Evolutionary conservation across 2,797 vertebrate genomes (phyloP).

Genomic region (Urosaurus nigricauda): DNA sequence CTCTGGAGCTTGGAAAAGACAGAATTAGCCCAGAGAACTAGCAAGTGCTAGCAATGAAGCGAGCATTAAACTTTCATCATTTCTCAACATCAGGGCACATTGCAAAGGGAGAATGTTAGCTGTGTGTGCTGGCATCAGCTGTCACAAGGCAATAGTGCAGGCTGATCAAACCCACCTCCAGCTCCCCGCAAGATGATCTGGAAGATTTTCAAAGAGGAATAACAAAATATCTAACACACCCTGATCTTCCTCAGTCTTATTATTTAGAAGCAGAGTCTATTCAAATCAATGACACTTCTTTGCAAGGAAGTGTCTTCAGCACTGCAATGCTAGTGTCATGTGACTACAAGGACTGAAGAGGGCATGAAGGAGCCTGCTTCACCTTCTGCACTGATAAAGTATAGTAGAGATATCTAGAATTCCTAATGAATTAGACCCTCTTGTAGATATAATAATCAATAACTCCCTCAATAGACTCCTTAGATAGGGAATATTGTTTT

Average conservation of each 20-base stretch:
- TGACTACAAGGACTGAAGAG: too few relatives aligned
- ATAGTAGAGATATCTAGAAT: background rate
- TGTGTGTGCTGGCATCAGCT: background rate
- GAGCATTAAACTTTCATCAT: conserved; percentile 24
- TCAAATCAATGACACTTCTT: background rate
- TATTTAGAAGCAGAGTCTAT: background rate
- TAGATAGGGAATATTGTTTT: background rate
- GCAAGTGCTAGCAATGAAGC: background rate
- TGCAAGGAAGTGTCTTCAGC: background rate
- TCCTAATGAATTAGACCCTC: background rate
- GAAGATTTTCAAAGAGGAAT: background rate
- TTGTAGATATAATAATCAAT: background rate
- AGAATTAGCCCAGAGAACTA: conserved; percentile 23
- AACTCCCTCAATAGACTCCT: background rate
- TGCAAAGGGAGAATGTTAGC: background rate
- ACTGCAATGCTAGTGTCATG: background rate
- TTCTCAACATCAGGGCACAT: background rate
- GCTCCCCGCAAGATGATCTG: background rate
- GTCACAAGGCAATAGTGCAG: background rate
- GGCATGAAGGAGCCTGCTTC: background rate
- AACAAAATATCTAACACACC: background rate
- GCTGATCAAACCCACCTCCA: background rate
- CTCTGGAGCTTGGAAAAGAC: background rate
- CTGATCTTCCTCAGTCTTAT: background rate
- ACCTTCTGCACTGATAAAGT: background rate